These are phyloP conservation scores for Delia radicum DNA, from an alignment of 1,140 invertebrate genomes.

Conservation along the genomic window DNA sequence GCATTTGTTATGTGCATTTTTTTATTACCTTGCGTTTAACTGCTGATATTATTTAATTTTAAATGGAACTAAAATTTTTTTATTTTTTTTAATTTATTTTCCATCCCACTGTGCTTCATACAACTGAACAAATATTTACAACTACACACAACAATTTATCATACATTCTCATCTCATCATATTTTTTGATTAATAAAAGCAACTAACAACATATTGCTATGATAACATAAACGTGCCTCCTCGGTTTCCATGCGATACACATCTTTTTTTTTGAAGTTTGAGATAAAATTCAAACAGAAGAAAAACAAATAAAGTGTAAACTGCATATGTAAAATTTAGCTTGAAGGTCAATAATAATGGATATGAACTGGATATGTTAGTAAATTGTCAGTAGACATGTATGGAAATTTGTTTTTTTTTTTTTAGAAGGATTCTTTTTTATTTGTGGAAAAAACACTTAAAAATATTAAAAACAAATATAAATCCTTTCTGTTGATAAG, in stretches of 20 bases:
- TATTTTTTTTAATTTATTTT: too few species aligned
- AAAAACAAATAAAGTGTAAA: constrained; percentile 5
- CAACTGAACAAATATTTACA: too few species aligned
- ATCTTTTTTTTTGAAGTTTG: background rate
- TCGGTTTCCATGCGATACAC: background rate
- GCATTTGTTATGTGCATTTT: too few species aligned
- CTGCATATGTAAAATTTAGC: background rate
- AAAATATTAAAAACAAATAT: constrained; percentile 21
- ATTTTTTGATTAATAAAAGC: background rate
- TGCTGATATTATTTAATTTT: too few species aligned
- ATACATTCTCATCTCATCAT: too few species aligned
- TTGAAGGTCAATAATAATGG: constrained; percentile 13
- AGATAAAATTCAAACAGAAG: background rate
- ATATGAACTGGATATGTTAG: too few species aligned
- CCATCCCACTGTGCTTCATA: too few species aligned
- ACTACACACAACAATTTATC: too few species aligned
- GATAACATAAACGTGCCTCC: background rate
- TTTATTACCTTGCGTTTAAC: too few species aligned
- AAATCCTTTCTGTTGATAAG: background rate
- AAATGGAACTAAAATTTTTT: too few species aligned
- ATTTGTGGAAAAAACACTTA: constrained; percentile 5
- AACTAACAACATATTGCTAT: background rate
- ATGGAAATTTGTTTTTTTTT: background rate
- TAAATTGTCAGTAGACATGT: background rate
- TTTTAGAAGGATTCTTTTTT: background rate